Percentiles rank a stretch among this genome's conserved stretches.
Evolutionary conservation across 2,113 vertebrate species (phyloP).

Genomic region (Gymnocephalus cernua): DNA sequence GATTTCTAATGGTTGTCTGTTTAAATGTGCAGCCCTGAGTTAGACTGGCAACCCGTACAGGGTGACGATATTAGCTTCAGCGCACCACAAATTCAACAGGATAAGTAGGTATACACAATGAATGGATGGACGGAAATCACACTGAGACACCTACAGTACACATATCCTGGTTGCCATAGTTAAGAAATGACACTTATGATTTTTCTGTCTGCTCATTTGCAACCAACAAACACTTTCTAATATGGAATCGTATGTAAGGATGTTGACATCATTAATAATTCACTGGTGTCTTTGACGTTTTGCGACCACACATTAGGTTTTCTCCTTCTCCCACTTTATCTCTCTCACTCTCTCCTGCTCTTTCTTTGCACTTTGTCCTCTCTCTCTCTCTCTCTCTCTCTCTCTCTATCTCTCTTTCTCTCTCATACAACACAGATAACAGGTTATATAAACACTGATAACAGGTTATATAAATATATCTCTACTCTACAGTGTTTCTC

Average conservation of each 20-base stretch:
- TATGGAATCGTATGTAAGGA: neutral
- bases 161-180: neutral
- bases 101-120: neutral
- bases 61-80: too few species aligned
- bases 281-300: neutral
- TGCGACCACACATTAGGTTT: neutral
- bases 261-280: slow-evolving; percentile 21
- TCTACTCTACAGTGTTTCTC: slow-evolving; percentile 1
- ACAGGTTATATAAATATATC: neutral
- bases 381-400: too few species aligned
- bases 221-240: neutral
- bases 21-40: too few species aligned
- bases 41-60: too few species aligned
- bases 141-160: neutral
- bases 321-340: neutral
- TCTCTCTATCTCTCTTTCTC: neutral
- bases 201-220: neutral
- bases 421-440: neutral
- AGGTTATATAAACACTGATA: slow-evolving; percentile 24
- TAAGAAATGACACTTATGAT: neutral
- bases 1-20: too few species aligned
- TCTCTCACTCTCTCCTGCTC: neutral
- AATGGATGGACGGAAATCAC: too few species aligned
- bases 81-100: neutral
- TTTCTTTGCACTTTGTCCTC: neutral